Conservation (phyloP, 2,888 invertebrate species). For the Cephus pulcher region DNA sequence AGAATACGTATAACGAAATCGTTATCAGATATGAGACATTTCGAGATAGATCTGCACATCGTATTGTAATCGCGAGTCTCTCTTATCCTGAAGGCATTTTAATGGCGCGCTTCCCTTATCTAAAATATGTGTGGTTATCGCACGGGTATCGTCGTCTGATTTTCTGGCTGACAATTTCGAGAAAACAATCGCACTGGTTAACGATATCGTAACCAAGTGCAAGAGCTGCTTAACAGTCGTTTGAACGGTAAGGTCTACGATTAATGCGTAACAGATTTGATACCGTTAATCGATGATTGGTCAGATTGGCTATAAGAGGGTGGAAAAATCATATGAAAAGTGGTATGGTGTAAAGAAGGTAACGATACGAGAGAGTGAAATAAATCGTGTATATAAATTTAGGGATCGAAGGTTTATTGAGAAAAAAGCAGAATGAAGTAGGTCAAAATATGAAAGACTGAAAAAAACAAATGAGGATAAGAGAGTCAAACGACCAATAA, state of each 20-base stretch:
- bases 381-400: neutral
- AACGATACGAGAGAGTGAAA: neutral
- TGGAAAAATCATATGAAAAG: neutral
- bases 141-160: slow-evolving; percentile 52
- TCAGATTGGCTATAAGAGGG: neutral
- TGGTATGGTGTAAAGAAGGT: neutral
- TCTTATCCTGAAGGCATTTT: slow-evolving; percentile 59
- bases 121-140: slow-evolving; percentile 59
- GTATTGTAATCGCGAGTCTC: slow-evolving; percentile 13
- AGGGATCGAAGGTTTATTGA: no score
- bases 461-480: neutral
- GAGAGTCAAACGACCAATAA: neutral
- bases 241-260: neutral
- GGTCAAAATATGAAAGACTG: neutral
- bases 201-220: neutral
- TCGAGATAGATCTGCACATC: neutral
- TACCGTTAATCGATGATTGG: neutral
- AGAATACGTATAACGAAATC: neutral
- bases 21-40: neutral
- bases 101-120: slow-evolving; percentile 60
- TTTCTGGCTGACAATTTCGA: slow-evolving; percentile 52
- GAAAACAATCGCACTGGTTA: slow-evolving; percentile 16
- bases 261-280: neutral
- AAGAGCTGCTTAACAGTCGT: neutral
- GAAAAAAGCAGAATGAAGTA: neutral